Evolutionary conservation across 2,888 invertebrate genomes (phyloP), one percentile per base, ranked within the genome.

Genomic region (Vesta saturnalis): DNA sequence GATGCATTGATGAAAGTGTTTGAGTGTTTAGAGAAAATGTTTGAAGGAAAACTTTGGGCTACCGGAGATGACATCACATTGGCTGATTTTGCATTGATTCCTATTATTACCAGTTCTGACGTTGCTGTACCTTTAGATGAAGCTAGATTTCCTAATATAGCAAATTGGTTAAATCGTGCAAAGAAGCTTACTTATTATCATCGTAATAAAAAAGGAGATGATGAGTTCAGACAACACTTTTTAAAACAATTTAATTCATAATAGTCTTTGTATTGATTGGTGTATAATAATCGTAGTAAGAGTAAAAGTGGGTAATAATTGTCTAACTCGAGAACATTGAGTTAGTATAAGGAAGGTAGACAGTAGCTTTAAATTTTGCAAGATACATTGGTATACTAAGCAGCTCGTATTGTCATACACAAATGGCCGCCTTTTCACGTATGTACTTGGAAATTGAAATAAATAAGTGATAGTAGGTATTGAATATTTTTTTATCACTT

Each of bases 21-120:
- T 61, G 80, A 72, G 0, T 84, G 85, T 64, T 60, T 87, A 43
- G 87, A 89, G 70, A 77, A 74, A 1, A 86, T 86, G 67, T 81
- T 89, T 0, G 79, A 79, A 3, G 81, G 80, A 1, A 80, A 83
- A 0, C 80, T 84, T 46, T 89, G 85, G 79, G 78, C 87, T 49
- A 87, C 87, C 12, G 86, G 85, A 0, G 81, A 87, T 56, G 77
- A 82, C 5, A 47, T 77, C 0, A 75, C 77, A 1, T 70, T 80
- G 23, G 80, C 79, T 21, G 52, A 52, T 52, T 52, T 52, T 19
- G 52, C 52, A 10, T 1, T 52, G n/a, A 18, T 52, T 1, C 52
- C 52, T 1, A 19, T 52, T 1, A 3, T 52, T 10, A 10, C 52
- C 1, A 19, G 52, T 19, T 12, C 19, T n/a, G 19, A 52, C 1